Percentiles rank a stretch among this genome's conserved stretches.
Conservation (phyloP, 2,113 vertebrate genomes). For the Colossoma macropomum region DNA sequence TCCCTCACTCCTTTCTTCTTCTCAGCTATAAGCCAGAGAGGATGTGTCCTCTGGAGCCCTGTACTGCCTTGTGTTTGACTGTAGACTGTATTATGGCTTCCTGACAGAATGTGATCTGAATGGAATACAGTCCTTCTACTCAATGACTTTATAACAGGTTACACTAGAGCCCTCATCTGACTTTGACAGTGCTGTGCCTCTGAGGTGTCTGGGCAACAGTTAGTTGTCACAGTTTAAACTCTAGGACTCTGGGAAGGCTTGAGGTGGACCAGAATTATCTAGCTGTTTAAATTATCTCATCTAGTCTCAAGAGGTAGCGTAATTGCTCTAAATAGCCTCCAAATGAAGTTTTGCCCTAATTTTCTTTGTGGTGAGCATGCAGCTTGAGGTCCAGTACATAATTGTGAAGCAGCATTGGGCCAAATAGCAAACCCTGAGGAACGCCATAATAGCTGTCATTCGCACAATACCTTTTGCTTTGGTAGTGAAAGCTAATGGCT, state of each 20-base stretch:
- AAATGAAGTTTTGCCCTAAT: constrained; percentile 21
- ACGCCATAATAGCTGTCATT: constrained; percentile 29
- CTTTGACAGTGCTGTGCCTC: constrained; percentile 6
- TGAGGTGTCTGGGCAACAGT: neutral
- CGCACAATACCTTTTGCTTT: neutral
- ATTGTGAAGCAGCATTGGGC: constrained; percentile 4
- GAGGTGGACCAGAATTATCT: neutral
- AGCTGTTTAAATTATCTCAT: neutral
- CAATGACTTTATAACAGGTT: constrained; percentile 65
- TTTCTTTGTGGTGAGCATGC: constrained; percentile 18
- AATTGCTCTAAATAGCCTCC: constrained; percentile 4
- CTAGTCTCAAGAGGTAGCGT: neutral
- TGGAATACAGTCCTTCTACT: constrained; percentile 56
- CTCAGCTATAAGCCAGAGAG: constrained; percentile 21
- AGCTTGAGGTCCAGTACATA: constrained; percentile 1
- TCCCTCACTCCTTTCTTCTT: constrained; percentile 31
- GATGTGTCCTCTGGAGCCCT: constrained; percentile 51
- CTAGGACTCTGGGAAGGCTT: neutral
- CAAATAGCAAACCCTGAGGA: constrained; percentile 23
- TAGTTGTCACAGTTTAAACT: neutral
- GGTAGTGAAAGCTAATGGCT: constrained; percentile 44
- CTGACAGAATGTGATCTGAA: constrained; percentile 53
- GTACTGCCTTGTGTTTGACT: constrained; percentile 55
- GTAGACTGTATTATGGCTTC: constrained; percentile 59
- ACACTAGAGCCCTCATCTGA: constrained; percentile 56